Conservation (phyloP, 2,113 vertebrate genomes). For the Mystacornis crossleyi region DNA sequence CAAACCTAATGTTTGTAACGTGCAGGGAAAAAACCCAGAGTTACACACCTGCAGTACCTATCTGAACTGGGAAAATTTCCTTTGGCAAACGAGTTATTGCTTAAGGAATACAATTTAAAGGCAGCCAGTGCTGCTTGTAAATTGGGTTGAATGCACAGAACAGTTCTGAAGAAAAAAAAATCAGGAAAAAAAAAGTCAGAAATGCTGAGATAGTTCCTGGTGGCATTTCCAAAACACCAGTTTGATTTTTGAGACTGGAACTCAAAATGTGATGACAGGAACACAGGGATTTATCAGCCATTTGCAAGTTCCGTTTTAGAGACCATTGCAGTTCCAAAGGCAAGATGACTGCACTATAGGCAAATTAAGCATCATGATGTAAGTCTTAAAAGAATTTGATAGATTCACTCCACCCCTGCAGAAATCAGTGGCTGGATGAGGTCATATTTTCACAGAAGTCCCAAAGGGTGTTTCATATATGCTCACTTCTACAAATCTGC, state of each 20-base stretch:
- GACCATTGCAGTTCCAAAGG: not conserved
- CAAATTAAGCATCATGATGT: not conserved
- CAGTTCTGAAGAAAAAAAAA: not conserved
- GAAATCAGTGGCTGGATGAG: not conserved
- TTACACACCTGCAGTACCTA: not conserved
- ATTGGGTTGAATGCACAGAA: not conserved
- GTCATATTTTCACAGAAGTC: not conserved
- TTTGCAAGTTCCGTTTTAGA: not conserved
- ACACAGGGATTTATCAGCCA: not conserved
- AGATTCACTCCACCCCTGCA: not conserved
- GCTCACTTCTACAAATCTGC: not conserved
- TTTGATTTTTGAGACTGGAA: not conserved
- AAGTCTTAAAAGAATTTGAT: not conserved
- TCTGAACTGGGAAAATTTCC: not conserved
- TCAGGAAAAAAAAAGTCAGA: not conserved
- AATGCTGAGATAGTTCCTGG: not conserved
- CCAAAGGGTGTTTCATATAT: not conserved
- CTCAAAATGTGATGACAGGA: not conserved
- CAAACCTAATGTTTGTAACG: not conserved
- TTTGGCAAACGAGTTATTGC: not conserved
- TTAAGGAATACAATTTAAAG: not conserved
- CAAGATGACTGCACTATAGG: not conserved
- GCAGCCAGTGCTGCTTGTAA: not conserved
- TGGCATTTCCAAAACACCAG: not conserved
- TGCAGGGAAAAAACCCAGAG: not conserved